Percentiles rank a stretch among this genome's conserved stretches.
These are phyloP conservation scores for Stenichneumon culpator DNA, from an alignment of 2,888 invertebrate genomes.

Conservation along the genomic window DNA sequence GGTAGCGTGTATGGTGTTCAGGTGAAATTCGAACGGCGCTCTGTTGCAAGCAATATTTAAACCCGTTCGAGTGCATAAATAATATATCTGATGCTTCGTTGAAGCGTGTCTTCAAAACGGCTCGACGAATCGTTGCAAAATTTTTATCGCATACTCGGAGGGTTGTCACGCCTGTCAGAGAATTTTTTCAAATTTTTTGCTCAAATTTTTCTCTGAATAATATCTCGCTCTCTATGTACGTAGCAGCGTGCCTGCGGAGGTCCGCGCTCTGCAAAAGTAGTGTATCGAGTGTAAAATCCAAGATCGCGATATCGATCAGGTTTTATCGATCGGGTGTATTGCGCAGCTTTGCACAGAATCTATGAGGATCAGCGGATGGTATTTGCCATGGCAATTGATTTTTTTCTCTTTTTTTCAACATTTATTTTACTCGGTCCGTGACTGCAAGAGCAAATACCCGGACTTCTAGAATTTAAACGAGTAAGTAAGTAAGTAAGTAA, in stretches of 20 bases:
- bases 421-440: background rate
- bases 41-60: background rate
- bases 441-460: constrained; percentile 21
- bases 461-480: constrained; percentile 42
- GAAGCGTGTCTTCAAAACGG: background rate
- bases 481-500: constrained; percentile 29
- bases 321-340: constrained; percentile 26
- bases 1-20: too few species aligned
- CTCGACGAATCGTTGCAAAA: background rate
- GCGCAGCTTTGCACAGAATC: background rate
- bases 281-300: constrained; percentile 8
- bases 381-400: constrained; percentile 23
- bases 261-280: background rate
- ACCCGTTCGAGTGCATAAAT: background rate
- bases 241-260: background rate
- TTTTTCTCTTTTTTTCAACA: background rate
- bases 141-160: background rate
- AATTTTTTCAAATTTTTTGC: constrained; percentile 1
- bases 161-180: background rate
- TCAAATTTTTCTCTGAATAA: background rate
- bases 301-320: constrained; percentile 42
- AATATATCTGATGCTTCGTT: background rate
- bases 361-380: constrained; percentile 6
- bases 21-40: too few species aligned
- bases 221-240: background rate